Evolutionary conservation across 2,888 invertebrate species (phyloP).

Genomic region (Aproaerema taeniolella): DNA sequence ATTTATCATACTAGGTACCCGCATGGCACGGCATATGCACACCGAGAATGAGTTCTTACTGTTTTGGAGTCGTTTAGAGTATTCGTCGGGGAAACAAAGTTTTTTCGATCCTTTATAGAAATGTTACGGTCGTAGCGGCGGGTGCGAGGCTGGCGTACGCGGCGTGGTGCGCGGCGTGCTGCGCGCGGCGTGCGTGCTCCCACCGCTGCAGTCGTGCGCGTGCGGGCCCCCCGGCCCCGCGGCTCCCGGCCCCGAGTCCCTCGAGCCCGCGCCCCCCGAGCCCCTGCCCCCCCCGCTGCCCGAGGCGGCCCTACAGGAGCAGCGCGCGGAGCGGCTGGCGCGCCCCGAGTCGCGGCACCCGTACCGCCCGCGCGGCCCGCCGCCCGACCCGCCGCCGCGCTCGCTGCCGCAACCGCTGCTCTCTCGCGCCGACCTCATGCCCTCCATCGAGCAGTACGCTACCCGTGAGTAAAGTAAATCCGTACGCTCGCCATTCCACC

Average conservation of each 20-base stretch:
- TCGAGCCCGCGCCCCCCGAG: background rate
- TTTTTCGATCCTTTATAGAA: too few relatives aligned
- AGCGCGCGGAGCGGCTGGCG: too few relatives aligned
- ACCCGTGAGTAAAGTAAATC: constrained; percentile 26
- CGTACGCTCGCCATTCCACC: too few relatives aligned
- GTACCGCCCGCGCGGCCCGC: background rate
- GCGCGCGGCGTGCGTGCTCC: background rate
- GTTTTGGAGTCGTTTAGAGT: too few relatives aligned
- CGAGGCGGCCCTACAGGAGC: too few relatives aligned
- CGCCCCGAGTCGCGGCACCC: constrained; percentile 28
- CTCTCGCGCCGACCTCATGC: constrained; percentile 36
- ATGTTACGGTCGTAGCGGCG: too few relatives aligned
- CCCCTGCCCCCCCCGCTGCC: background rate
- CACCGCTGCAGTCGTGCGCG: background rate
- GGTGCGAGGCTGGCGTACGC: background rate
- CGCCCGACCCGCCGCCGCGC: background rate
- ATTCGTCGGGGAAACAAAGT: too few relatives aligned
- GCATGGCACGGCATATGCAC: too few relatives aligned
- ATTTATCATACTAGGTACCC: too few relatives aligned
- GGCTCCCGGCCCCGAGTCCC: background rate
- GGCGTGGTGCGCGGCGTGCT: background rate
- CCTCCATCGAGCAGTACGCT: constrained; percentile 32
- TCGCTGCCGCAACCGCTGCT: constrained; percentile 16
- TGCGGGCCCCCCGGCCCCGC: background rate
- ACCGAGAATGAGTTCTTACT: too few relatives aligned